Evolutionary conservation across 1,140 invertebrate species (phyloP).

Genomic region (Brachionus angularis): DNA sequence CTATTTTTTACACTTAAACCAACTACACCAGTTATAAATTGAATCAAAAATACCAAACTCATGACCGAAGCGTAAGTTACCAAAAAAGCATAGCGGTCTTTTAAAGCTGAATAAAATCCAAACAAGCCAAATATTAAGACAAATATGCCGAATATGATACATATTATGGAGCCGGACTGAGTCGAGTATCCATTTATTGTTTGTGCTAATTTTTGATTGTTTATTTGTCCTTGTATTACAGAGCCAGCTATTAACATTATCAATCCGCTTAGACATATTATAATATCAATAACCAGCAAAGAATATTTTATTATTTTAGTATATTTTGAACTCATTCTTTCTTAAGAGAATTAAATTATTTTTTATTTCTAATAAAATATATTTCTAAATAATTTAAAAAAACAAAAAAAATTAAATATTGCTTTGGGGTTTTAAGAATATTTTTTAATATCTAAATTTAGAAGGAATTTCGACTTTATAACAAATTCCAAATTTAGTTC

Average conservation of each 20-base stretch:
- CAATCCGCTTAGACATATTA: conserved; percentile 23
- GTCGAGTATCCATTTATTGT: conserved; percentile 12
- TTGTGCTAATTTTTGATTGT: conserved; percentile 12
- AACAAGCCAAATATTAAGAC: conserved; percentile 6
- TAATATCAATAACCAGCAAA: conserved; percentile 2
- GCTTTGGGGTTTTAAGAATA: too few species aligned
- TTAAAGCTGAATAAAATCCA: conserved; percentile 18
- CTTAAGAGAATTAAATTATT: too few species aligned
- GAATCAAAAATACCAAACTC: conserved; percentile 40
- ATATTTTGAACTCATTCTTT: conserved; percentile 24
- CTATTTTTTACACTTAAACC: conserved; percentile 32
- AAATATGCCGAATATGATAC: conserved; percentile 39
- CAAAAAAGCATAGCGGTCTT: conserved; percentile 3
- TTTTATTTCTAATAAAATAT: too few species aligned
- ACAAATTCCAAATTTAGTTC: too few species aligned
- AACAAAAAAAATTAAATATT: too few species aligned
- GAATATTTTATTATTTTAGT: conserved; percentile 37
- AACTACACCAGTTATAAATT: conserved; percentile 31
- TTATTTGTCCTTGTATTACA: conserved; percentile 4
- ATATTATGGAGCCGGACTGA: conserved; percentile 17
- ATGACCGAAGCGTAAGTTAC: not conserved
- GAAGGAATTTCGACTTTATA: too few species aligned
- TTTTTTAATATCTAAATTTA: too few species aligned
- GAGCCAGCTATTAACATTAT: conserved; percentile 39
- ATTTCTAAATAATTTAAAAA: too few species aligned